Percentiles rank a stretch among this genome's conserved stretches.
Conservation (phyloP, 2,888 invertebrate genomes). For the Torymus auratus region DNA sequence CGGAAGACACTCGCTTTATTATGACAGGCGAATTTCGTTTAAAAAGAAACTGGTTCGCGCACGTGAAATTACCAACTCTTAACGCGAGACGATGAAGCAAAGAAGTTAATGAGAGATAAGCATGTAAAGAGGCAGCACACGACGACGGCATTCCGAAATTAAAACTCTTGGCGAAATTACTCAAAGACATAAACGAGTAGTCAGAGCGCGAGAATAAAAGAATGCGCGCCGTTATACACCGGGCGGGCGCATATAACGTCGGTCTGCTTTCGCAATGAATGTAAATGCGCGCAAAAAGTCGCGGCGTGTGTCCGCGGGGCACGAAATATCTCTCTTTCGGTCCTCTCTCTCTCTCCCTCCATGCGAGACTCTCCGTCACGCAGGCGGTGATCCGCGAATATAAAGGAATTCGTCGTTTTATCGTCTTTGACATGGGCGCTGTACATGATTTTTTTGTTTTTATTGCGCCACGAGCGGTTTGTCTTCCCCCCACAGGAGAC, state of each 20-base stretch:
- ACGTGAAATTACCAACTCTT: too few relatives aligned
- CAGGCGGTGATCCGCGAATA: neutral
- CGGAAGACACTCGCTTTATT: too few relatives aligned
- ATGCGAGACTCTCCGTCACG: neutral
- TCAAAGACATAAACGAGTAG: slow-evolving; percentile 10
- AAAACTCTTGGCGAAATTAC: slow-evolving; percentile 21
- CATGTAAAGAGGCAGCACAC: neutral
- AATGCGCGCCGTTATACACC: slow-evolving; percentile 36
- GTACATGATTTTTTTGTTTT: neutral
- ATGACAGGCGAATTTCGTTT: too few relatives aligned
- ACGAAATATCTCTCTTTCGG: neutral
- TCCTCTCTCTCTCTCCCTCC: slow-evolving; percentile 2
- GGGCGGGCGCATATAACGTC: neutral
- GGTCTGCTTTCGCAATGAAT: slow-evolving; percentile 45
- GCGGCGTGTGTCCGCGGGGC: neutral
- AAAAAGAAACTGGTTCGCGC: slow-evolving; percentile 1
- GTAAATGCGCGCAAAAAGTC: slow-evolving; percentile 46
- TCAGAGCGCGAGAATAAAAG: slow-evolving; percentile 3
- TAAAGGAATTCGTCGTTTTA: slow-evolving; percentile 25
- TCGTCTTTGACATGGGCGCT: neutral
- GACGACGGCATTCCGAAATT: neutral
- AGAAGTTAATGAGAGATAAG: neutral
- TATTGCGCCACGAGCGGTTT: neutral
- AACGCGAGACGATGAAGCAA: too few relatives aligned
- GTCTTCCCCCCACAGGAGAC: too few relatives aligned